Conservation (phyloP, 1,140 invertebrate species). For the Trinorchestia longiramus region DNA sequence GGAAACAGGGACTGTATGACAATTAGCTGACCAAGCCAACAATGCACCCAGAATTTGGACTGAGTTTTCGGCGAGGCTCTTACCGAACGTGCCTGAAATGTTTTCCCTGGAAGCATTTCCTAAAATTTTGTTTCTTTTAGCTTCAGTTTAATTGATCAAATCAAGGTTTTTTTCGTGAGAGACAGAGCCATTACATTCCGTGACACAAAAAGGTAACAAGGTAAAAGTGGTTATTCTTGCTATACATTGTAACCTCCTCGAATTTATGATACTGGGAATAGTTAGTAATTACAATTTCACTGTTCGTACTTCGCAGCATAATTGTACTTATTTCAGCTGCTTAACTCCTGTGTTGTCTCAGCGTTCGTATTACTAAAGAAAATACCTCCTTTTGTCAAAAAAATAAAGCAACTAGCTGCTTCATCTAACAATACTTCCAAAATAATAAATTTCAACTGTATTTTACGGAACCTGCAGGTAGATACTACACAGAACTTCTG, state of each 20-base stretch:
- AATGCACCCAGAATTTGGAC: neutral
- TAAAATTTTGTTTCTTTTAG: neutral
- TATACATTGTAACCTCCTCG: neutral
- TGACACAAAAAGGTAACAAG: neutral
- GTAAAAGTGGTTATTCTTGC: neutral
- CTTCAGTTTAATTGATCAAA: neutral
- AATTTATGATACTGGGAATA: no score
- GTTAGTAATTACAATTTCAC: no score
- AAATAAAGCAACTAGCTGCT: neutral
- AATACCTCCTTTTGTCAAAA: neutral
- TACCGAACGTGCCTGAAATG: neutral
- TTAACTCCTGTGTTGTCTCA: neutral
- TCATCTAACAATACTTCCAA: neutral
- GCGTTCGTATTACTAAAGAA: neutral
- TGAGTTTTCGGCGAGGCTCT: neutral
- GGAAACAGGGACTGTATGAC: slow-evolving; percentile 17
- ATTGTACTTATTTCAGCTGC: neutral
- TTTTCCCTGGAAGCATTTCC: neutral
- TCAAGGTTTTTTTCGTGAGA: no score
- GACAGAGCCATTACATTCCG: neutral
- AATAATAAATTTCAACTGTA: neutral
- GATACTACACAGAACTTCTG: neutral
- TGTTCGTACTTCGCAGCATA: neutral
- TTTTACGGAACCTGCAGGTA: neutral
- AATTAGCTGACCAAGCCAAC: slow-evolving; percentile 28